These are phyloP conservation scores for Caradrina kadenii DNA, from an alignment of 2,888 invertebrate genomes.

Conservation along the genomic window DNA sequence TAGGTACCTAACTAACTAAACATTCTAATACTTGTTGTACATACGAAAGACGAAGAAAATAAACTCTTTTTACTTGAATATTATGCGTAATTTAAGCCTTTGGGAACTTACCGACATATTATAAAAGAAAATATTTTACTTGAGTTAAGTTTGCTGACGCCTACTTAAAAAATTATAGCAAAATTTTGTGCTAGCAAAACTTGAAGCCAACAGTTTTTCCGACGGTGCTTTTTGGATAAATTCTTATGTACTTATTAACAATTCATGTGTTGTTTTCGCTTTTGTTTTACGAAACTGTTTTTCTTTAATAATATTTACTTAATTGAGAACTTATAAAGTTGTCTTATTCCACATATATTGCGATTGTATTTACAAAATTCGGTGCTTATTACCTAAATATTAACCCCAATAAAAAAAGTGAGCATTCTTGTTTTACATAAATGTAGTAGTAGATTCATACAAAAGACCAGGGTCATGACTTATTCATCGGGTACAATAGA, in stretches of 20 bases:
- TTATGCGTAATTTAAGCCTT: constrained; percentile 29
- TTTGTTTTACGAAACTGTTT: not conserved
- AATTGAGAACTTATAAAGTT: too few species aligned
- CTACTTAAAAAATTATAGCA: constrained; percentile 55
- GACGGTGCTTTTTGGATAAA: constrained; percentile 1
- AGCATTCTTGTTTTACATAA: too few species aligned
- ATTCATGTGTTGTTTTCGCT: not conserved
- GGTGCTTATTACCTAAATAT: too few species aligned
- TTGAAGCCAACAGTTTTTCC: constrained; percentile 32
- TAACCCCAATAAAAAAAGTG: too few species aligned
- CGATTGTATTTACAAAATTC: too few species aligned
- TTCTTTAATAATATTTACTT: too few species aligned
- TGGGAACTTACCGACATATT: constrained; percentile 27
- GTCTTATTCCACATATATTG: too few species aligned
- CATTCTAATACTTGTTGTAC: constrained; percentile 11
- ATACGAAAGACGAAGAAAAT: constrained; percentile 15
- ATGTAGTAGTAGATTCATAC: not conserved
- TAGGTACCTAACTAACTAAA: constrained; percentile 6
- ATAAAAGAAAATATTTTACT: constrained; percentile 32
- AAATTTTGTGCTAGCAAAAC: constrained; percentile 29
- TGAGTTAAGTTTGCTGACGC: constrained; percentile 40
- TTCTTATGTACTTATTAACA: not conserved
- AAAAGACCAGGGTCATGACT: constrained; percentile 31
- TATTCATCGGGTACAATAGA: constrained; percentile 36
- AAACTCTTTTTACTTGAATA: constrained; percentile 17